phyloP scores from a whole-genome alignment of 1,140 invertebrate species.

The Drosophila ironensis region DNA sequence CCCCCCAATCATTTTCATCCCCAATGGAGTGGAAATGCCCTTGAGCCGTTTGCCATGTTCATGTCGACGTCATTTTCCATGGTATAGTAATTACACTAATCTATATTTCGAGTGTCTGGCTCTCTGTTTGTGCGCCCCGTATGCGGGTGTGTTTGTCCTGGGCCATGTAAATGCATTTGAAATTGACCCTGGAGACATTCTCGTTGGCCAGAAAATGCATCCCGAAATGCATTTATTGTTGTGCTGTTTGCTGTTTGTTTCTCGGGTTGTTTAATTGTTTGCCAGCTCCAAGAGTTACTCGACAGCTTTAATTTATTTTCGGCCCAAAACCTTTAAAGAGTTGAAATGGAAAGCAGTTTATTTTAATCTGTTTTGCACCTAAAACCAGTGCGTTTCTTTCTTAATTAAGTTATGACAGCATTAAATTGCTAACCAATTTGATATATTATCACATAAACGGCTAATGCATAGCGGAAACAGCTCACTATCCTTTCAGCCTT shows the following conservation, averaged over 20 bases:
- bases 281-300: conserved; percentile 33
- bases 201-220: conserved; percentile 36
- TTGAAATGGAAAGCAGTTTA: too few relatives aligned
- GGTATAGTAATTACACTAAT: conserved; percentile 69
- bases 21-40: conserved; percentile 59
- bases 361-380: too few relatives aligned
- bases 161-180: conserved; percentile 61
- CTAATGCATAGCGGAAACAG: not conserved
- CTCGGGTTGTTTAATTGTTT: conserved; percentile 52
- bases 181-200: conserved; percentile 74
- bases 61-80: conserved; percentile 62
- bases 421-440: not conserved
- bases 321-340: not conserved
- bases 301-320: conserved; percentile 10
- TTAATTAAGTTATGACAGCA: not conserved
- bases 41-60: conserved; percentile 61
- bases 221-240: conserved; percentile 64
- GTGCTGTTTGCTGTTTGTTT: conserved; percentile 27
- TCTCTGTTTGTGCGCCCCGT: not conserved
- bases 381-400: too few relatives aligned
- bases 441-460: not conserved
- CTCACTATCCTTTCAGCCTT: not conserved
- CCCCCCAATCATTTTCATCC: conserved; percentile 20
- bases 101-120: conserved; percentile 45
- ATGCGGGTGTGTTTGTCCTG: conserved; percentile 6